Evolutionary conservation across 1,140 invertebrate species (phyloP).

Genomic region (Diachasma alloeum): DNA sequence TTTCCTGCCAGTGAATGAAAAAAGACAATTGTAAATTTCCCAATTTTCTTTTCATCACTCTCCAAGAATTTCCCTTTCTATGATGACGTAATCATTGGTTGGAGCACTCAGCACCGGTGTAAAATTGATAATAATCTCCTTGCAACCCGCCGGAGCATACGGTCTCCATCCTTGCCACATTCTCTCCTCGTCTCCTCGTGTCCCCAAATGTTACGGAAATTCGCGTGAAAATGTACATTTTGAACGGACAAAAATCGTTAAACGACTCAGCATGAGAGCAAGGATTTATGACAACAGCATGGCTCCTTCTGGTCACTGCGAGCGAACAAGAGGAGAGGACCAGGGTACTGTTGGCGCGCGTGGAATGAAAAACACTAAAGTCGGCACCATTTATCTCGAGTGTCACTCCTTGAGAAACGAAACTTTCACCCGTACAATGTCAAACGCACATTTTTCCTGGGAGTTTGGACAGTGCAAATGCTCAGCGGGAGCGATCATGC

Average conservation of each 20-base stretch:
- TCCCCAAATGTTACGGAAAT: constrained; percentile 25
- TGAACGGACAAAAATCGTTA: constrained; percentile 23
- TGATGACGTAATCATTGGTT: neutral
- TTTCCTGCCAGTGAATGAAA: too few relatives aligned
- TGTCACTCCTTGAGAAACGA: constrained; percentile 39
- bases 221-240: constrained; percentile 39
- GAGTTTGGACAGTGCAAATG: constrained; percentile 38
- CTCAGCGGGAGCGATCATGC: constrained; percentile 3
- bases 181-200: neutral
- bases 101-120: neutral
- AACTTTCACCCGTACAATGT: constrained; percentile 45
- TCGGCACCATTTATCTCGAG: constrained; percentile 49
- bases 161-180: constrained; percentile 4
- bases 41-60: too few relatives aligned
- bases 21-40: too few relatives aligned
- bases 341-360: neutral
- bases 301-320: neutral
- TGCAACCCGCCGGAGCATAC: constrained; percentile 4
- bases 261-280: constrained; percentile 11
- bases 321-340: neutral
- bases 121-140: neutral
- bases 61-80: neutral
- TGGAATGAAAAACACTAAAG: constrained; percentile 3
- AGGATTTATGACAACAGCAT: constrained; percentile 35
- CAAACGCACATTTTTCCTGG: neutral